Percentiles rank a stretch among this genome's conserved stretches.
phyloP scores from a whole-genome alignment of 2,113 vertebrate species.

The Cyanoramphus novaezelandiae region DNA sequence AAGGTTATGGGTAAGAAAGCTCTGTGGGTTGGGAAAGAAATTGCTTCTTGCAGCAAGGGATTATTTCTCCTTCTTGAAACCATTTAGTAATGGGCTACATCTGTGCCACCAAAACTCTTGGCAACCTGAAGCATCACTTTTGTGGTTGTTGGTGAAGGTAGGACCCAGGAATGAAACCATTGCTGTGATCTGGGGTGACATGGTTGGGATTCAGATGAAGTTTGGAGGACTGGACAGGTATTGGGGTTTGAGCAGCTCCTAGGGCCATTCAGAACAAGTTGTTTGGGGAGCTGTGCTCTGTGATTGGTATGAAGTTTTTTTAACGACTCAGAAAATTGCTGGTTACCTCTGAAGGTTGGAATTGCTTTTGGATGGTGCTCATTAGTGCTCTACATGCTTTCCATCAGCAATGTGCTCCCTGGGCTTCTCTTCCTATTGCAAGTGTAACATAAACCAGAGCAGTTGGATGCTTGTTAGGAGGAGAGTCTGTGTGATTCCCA shows the following conservation, averaged over 20 bases:
- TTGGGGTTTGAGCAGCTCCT: neutral
- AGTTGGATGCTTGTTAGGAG: neutral
- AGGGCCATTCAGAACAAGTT: neutral
- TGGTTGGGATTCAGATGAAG: neutral
- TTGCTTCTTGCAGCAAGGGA: neutral
- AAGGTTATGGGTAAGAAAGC: neutral
- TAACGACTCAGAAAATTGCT: slow-evolving; percentile 56
- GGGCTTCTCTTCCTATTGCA: neutral
- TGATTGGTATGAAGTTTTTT: slow-evolving; percentile 26
- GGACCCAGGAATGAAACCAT: neutral
- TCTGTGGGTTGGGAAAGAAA: neutral
- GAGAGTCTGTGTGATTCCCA: neutral
- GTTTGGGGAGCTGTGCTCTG: neutral
- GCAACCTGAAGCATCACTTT: neutral
- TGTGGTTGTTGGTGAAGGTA: slow-evolving; percentile 5
- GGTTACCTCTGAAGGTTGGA: slow-evolving; percentile 24
- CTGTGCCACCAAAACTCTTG: neutral
- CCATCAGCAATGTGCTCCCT: neutral
- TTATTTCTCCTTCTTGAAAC: slow-evolving; percentile 7
- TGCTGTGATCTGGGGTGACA: neutral
- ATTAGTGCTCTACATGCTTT: slow-evolving; percentile 54
- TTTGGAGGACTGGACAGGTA: neutral
- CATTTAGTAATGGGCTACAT: slow-evolving; percentile 29
- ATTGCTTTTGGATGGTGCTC: slow-evolving; percentile 48
- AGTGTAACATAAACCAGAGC: neutral